These are phyloP conservation scores for Eolophus roseicapilla DNA, from an alignment of 2,113 vertebrate species.

Conservation along the genomic window DNA sequence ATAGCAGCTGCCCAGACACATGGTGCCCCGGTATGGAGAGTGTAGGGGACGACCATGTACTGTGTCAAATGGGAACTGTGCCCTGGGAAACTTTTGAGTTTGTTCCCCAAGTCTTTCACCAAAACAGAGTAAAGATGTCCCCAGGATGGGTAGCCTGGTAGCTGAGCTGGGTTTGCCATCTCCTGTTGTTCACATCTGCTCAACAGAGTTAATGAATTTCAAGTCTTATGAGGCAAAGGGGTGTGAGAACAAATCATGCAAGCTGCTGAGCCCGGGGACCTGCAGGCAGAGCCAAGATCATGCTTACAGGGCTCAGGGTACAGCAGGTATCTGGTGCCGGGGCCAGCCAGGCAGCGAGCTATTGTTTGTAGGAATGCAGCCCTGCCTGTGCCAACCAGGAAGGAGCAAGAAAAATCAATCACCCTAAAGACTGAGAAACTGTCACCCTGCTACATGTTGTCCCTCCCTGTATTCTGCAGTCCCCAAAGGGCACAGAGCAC, in stretches of 20 bases:
- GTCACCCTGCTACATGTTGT: neutral
- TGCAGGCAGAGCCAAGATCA: neutral
- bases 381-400: conserved; percentile 41
- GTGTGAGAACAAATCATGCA: accelerated
- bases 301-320: neutral
- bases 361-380: conserved; percentile 27
- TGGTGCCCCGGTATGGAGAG: neutral
- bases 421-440: neutral
- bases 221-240: neutral
- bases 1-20: neutral
- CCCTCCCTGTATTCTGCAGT: neutral
- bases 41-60: accelerated
- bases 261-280: neutral
- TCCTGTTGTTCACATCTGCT: neutral
- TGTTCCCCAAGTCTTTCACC: neutral
- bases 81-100: neutral
- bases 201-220: neutral
- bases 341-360: accelerated
- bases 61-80: neutral
- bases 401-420: conserved; percentile 5
- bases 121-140: neutral
- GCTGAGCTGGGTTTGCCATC: neutral
- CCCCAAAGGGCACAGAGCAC: neutral
- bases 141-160: neutral
- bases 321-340: neutral